phyloP scores from a whole-genome alignment of 1,140 invertebrate species.

The Polypedilum vanderplanki region DNA sequence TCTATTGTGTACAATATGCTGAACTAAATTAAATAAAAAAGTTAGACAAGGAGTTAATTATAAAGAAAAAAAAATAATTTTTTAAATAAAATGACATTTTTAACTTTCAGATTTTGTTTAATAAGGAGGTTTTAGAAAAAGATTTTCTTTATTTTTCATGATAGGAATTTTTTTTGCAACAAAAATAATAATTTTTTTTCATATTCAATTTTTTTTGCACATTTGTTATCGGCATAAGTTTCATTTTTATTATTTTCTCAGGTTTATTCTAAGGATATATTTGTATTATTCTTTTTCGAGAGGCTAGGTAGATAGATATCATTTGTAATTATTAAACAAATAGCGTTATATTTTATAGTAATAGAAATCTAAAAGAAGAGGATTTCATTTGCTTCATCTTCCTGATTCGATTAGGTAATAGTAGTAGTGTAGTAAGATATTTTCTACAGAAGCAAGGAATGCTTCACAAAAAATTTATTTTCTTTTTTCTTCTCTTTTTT shows the following conservation, averaged over 20 bases:
- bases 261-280: no score
- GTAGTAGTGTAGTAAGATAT: no score
- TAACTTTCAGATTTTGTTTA: background rate
- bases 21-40: background rate
- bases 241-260: no score
- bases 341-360: no score
- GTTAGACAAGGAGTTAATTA: constrained; percentile 20
- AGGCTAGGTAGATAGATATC: no score
- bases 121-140: background rate
- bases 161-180: background rate
- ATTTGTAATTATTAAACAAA: no score
- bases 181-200: background rate
- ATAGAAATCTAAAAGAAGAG: no score
- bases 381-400: no score
- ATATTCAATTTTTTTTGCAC: background rate
- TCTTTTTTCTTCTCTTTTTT: background rate
- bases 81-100: background rate
- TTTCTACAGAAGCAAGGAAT: no score
- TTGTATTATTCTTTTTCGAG: no score
- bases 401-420: no score
- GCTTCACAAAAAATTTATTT: background rate
- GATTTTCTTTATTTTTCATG: background rate
- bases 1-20: constrained; percentile 5
- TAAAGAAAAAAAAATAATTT: background rate
- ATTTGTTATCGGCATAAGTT: background rate